Conservation (phyloP, 2,113 vertebrate species). For the Nothobranchius furzeri region DNA sequence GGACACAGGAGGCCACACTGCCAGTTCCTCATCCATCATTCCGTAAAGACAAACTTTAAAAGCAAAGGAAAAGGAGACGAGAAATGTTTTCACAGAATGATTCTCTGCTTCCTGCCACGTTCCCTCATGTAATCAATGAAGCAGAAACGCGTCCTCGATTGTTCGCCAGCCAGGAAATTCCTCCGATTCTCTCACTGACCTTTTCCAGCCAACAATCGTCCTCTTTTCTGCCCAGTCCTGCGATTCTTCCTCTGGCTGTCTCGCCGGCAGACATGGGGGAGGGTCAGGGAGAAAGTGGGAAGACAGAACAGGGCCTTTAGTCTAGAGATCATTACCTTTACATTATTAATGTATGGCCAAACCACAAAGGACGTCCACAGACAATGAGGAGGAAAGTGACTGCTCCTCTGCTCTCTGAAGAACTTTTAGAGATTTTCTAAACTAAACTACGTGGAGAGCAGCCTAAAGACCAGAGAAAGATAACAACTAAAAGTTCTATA, state of each 20-base stretch:
- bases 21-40: conserved; percentile 69
- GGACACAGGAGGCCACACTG: conserved; percentile 67
- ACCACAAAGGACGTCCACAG: conserved; percentile 79
- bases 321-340: conserved; percentile 82
- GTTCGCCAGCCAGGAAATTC: conserved; percentile 61
- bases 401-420: conserved; percentile 40
- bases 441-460: conserved; percentile 16
- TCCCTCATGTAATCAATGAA: conserved; percentile 59
- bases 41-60: conserved; percentile 55
- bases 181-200: conserved; percentile 49
- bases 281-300: neutral
- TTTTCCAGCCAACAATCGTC: conserved; percentile 24
- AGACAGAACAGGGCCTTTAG: conserved; percentile 77
- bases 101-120: conserved; percentile 52
- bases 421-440: conserved; percentile 33
- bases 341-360: conserved; percentile 81
- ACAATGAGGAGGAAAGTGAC: conserved; percentile 60
- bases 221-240: conserved; percentile 13
- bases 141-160: conserved; percentile 28
- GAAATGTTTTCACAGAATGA: conserved; percentile 65
- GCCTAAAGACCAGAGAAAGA: neutral
- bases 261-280: conserved; percentile 39
- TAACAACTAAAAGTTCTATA: neutral
- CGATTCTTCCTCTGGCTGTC: conserved; percentile 21
- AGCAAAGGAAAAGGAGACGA: conserved; percentile 40